Evolutionary conservation across 2,888 invertebrate species (phyloP).

Genomic region (Heliconius erato): DNA sequence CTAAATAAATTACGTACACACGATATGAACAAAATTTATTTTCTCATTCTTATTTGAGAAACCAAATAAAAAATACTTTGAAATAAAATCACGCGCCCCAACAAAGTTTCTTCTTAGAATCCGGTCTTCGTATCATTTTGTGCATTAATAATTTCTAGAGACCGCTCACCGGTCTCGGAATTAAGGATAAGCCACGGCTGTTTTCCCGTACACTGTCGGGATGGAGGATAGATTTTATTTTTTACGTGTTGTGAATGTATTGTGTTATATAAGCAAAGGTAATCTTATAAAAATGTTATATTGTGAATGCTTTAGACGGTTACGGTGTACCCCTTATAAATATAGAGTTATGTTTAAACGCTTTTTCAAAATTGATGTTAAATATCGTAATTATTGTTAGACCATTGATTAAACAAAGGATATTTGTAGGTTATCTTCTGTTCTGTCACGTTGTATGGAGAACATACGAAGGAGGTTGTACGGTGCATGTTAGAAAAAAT

Average conservation of each 20-base stretch:
- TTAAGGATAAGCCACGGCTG: slow-evolving; percentile 73
- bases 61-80: slow-evolving; percentile 65
- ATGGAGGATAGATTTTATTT: slow-evolving; percentile 74
- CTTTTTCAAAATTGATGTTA: neutral
- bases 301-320: slow-evolving; percentile 9
- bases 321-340: neutral
- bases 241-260: slow-evolving; percentile 80
- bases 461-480: too few species aligned
- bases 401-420: neutral
- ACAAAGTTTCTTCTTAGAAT: slow-evolving; percentile 71
- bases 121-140: slow-evolving; percentile 68
- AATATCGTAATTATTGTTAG: neutral
- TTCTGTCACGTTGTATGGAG: too few species aligned
- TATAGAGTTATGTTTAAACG: neutral
- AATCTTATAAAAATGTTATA: slow-evolving; percentile 34
- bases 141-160: slow-evolving; percentile 76
- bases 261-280: slow-evolving; percentile 59
- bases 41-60: slow-evolving; percentile 62
- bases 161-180: slow-evolving; percentile 66
- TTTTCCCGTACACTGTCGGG: slow-evolving; percentile 76
- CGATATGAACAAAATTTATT: slow-evolving; percentile 68
- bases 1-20: slow-evolving; percentile 62
- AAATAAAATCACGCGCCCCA: slow-evolving; percentile 74
- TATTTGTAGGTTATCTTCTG: neutral
- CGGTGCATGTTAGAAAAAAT: too few species aligned